Evolutionary conservation across 2,797 vertebrate genomes (phyloP), one percentile per base, ranked within the genome.

Genomic region (Clarias laeviceps): DNA sequence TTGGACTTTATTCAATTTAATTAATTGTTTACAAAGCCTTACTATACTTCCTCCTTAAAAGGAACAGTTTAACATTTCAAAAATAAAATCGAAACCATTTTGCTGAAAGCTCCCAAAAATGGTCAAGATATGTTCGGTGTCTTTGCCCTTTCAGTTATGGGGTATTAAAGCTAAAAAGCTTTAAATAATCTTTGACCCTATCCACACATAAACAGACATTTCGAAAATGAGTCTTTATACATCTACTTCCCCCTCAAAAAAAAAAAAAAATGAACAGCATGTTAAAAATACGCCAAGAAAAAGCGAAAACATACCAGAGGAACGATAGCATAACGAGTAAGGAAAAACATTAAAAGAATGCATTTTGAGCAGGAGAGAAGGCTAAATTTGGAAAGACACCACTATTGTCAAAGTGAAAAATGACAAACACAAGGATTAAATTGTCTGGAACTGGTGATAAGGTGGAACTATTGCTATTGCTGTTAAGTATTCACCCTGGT

Each of bases 371-470:
- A 57, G 74, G 18, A 37, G 56, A 37, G 5, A 61, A 59, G 74
- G 74, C 74, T 34, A 32, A 22, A 78, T 37, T 59, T 5, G 9
- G 29, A 20, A 74, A 57, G 57, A 57, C 24, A 27, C 1, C 40
- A 73, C 27, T 15, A 11, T 29, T 29, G 69, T 3, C 18, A 69
- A 72, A 73, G 40, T 40, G 24, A n/a, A 62, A 61, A 34, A 78
- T 22, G 56, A 24, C 56, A 59, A 57, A 59, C 0, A 78, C 2
- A 15, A 79, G 20, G 29, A 79, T 40, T n/a, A n/a, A n/a, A 18
- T n/a, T 34, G 57, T 79, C 77, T 62, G 57, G 77, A 40, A 79
- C 22, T 79, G 57, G 57, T 2, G 34, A 79, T 62, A 79, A 79
- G 6, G 12, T n/a, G 76, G 32, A 78, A 78, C 57, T 37, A 37